Evolutionary conservation across 2,888 invertebrate genomes (phyloP).

Genomic region (Zonitis immaculata): DNA sequence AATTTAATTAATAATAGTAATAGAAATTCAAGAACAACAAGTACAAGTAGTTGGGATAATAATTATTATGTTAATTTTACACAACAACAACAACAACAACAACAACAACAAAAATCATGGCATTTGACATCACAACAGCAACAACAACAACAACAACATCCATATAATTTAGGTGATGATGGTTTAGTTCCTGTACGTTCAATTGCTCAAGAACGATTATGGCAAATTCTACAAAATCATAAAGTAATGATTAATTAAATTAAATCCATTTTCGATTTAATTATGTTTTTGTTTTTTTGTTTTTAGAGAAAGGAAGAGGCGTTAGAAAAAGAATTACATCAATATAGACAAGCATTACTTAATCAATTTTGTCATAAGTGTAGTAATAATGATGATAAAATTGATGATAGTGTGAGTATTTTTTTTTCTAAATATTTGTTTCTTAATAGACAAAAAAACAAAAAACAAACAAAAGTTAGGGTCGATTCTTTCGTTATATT

Average conservation of each 20-base stretch:
- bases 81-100: slow-evolving; percentile 9
- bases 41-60: slow-evolving; percentile 45
- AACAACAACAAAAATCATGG: no score
- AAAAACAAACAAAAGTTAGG: no score
- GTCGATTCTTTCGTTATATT: background rate
- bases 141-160: slow-evolving; percentile 33
- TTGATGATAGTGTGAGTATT: slow-evolving; percentile 57
- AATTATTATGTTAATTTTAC: slow-evolving; percentile 14
- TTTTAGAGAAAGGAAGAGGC: slow-evolving; percentile 71
- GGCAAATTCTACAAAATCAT: slow-evolving; percentile 76
- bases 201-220: slow-evolving; percentile 70
- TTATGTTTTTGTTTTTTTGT: slow-evolving; percentile 8
- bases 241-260: slow-evolving; percentile 53
- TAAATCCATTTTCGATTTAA: slow-evolving; percentile 1
- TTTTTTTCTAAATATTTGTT: no score
- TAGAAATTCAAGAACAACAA: slow-evolving; percentile 52
- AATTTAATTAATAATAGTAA: slow-evolving; percentile 29
- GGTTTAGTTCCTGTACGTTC: slow-evolving; percentile 69
- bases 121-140: slow-evolving; percentile 40
- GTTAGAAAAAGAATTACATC: slow-evolving; percentile 70
- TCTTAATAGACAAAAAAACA: no score
- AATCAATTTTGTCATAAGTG: slow-evolving; percentile 64
- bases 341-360: slow-evolving; percentile 69
- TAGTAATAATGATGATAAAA: slow-evolving; percentile 52
- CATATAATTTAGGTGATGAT: slow-evolving; percentile 57